Base-by-base conservation (phyloP, 2,113 vertebrate genomes). In the Dissostichus mawsoni region DNA sequence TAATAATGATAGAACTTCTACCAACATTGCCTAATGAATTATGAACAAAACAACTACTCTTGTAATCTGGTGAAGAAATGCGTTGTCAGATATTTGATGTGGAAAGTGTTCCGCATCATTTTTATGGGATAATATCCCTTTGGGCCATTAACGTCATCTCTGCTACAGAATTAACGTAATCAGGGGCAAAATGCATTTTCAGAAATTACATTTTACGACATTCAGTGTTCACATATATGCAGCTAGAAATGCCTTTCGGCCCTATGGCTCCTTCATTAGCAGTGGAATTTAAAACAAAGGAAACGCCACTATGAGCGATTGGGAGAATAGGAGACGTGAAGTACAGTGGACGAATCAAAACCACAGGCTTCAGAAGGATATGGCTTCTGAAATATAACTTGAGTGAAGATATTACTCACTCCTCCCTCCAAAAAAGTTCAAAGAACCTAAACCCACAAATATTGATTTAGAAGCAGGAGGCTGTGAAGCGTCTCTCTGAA, bases 151-250 rank as follows among this genome's bases (percentile, higher is more conserved):
- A 87, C 77, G 71, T 61, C 36, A 29, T 69, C 67, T 74, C 72
- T 83, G 80, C 76, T 74, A 83, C 74, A 83, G 68, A 81, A 87
- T 80, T 64, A 86, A 92, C 85, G 82, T 78, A 86, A 92, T 92
- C 76, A 76, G 63, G 75, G 66, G 25, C 67, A 65, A 72, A 78
- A 88, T 70, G 80, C 75, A 74, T 76, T 83, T 88, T 86, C 48
- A 70, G 57, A 89, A 85, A 86, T 80, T 56, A 80, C 66, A 77
- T 79, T 61, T 65, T 53, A 82, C 52, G 23, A 92, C 88, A 91
- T 90, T 91, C 82, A 73, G 45, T 41, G 29, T 88, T 78, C 36
- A 74, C 72, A 74, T 71, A n/a, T 57, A 23, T 62, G 72, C 84
- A 82, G 73, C 74, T 68, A 25, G 67, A 84, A 41, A 76, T 36